Conservation (phyloP, 2,797 vertebrate species). For the Crenichthys baileyi region DNA sequence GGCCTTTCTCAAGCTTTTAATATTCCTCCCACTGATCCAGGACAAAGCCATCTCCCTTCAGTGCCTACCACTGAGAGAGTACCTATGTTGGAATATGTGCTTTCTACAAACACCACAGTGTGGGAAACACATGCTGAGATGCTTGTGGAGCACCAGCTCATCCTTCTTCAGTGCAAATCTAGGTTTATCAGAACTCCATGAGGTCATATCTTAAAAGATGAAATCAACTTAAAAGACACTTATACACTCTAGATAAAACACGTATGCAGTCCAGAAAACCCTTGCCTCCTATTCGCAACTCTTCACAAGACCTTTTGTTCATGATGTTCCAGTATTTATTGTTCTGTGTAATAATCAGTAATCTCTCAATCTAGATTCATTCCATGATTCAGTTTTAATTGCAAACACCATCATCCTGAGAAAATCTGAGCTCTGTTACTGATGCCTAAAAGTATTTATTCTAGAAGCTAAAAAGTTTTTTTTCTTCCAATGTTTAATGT, state of each 20-base stretch:
- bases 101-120: neutral
- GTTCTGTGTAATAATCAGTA: neutral
- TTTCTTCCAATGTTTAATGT: neutral
- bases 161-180: too few species aligned
- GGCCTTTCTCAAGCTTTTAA: neutral
- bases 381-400: neutral
- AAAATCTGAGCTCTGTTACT: too few species aligned
- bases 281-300: neutral
- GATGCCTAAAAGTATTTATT: neutral
- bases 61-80: neutral
- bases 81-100: neutral
- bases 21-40: neutral
- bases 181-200: neutral
- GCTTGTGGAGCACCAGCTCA: neutral
- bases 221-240: neutral
- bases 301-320: neutral
- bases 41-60: neutral
- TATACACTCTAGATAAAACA: neutral
- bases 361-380: neutral
- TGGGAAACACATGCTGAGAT: neutral
- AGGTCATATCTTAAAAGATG: neutral
- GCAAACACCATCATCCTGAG: neutral
- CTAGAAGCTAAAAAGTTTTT: neutral
- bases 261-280: neutral
- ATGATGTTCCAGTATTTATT: neutral